Percentiles rank a stretch among this genome's conserved stretches.
Evolutionary conservation across 2,797 vertebrate genomes (phyloP).

Genomic region (Aselliscus stoliczkanus): DNA sequence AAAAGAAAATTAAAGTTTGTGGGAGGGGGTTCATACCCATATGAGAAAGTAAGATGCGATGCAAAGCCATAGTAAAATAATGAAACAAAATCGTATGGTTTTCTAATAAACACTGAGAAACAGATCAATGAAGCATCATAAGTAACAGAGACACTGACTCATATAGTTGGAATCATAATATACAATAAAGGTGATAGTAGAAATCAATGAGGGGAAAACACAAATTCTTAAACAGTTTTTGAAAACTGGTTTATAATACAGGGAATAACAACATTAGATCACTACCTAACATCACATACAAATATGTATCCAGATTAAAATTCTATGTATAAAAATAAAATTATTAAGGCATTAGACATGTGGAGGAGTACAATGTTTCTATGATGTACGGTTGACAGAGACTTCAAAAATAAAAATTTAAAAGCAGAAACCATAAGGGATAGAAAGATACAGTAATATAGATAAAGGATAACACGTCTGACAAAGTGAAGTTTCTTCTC

Average conservation of each 20-base stretch:
- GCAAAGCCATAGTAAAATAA: not conserved
- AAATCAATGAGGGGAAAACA: not conserved
- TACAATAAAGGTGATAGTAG: not conserved
- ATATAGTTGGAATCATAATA: not conserved
- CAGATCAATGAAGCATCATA: not conserved
- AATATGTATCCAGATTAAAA: not conserved
- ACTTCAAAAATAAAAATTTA: slow-evolving; percentile 51
- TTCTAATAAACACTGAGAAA: slow-evolving; percentile 3
- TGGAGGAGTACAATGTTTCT: not conserved
- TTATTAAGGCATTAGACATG: not conserved
- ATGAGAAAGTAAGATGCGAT: not conserved
- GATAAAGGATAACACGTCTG: slow-evolving; percentile 1
- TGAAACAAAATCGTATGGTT: not conserved
- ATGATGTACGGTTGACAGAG: not conserved
- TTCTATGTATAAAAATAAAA: slow-evolving; percentile 28
- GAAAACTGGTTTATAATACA: not conserved
- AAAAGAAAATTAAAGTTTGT: slow-evolving; percentile 19
- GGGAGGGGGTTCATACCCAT: not conserved
- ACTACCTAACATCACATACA: not conserved
- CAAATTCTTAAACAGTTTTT: not conserved
- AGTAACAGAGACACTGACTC: not conserved
- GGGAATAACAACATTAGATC: not conserved
- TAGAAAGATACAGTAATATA: not conserved
- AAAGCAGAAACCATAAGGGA: slow-evolving; percentile 29
- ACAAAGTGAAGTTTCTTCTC: slow-evolving; percentile 16